These are phyloP conservation scores for Ceratina calcarata DNA, from an alignment of 1,140 invertebrate genomes.

Conservation along the genomic window DNA sequence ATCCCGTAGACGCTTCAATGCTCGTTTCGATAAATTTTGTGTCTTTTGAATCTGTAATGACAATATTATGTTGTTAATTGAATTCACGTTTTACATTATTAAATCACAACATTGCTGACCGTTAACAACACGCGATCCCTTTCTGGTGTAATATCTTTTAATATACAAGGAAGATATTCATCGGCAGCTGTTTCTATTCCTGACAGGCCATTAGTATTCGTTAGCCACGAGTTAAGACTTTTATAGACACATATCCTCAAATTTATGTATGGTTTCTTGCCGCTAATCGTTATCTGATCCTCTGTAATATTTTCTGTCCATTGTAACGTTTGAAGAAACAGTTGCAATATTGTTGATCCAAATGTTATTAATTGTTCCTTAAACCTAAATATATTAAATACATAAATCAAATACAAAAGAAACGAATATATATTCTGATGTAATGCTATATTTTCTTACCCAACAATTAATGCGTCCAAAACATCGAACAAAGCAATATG, in stretches of 20 bases:
- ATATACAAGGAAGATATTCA: constrained; percentile 58
- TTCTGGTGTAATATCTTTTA: constrained; percentile 67
- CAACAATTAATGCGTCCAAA: constrained; percentile 67
- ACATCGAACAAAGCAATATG: constrained; percentile 67
- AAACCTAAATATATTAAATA: constrained; percentile 47
- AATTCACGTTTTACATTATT: background rate
- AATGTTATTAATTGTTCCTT: constrained; percentile 57
- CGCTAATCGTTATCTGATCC: constrained; percentile 48
- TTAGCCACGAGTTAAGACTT: constrained; percentile 65
- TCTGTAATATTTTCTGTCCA: constrained; percentile 46
- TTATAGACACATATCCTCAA: constrained; percentile 62
- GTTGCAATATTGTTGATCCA: constrained; percentile 54
- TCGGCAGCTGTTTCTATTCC: constrained; percentile 64
- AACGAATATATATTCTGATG: background rate
- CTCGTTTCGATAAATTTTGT: constrained; percentile 68
- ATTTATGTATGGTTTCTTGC: constrained; percentile 61
- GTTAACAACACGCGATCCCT: constrained; percentile 60
- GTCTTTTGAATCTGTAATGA: constrained; percentile 65
- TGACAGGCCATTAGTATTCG: constrained; percentile 48
- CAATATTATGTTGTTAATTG: background rate
- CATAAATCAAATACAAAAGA: background rate
- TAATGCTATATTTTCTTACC: constrained; percentile 56
- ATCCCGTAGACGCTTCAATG: constrained; percentile 66
- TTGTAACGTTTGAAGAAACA: constrained; percentile 50
- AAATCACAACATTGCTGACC: constrained; percentile 45